A percentile compares a stretch with the other conserved stretches of the same genome.
These are phyloP conservation scores for Tanypteryx hageni DNA, from an alignment of 2,888 invertebrate genomes.

Conservation along the genomic window DNA sequence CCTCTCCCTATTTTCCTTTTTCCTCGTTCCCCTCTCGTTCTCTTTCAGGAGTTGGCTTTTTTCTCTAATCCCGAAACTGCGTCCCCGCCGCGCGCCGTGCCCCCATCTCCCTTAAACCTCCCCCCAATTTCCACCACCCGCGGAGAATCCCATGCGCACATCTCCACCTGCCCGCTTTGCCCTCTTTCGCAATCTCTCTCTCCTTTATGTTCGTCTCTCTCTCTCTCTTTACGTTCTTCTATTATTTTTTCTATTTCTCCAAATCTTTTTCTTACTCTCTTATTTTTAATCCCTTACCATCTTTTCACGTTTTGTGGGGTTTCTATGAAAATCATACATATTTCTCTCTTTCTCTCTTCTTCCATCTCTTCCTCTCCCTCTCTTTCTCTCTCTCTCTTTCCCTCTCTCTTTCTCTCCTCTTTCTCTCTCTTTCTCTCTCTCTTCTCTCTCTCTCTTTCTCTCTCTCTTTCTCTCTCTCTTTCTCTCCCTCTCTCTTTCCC, in stretches of 20 bases:
- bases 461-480: neutral
- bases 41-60: slow-evolving; percentile 71
- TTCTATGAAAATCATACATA: no score
- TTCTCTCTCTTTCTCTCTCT: neutral
- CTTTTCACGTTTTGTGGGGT: no score
- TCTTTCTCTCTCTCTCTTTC: no score
- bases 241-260: no score
- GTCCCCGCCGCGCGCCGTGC: slow-evolving; percentile 65
- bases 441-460: neutral
- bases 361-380: no score
- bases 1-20: neutral
- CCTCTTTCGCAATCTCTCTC: neutral
- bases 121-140: slow-evolving; percentile 74
- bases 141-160: slow-evolving; percentile 72
- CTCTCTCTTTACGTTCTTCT: neutral
- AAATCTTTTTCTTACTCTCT: no score
- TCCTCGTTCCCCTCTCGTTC: neutral
- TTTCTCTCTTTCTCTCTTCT: no score
- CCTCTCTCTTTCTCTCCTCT: neutral
- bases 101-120: slow-evolving; percentile 68
- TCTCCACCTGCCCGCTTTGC: slow-evolving; percentile 68
- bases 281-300: no score
- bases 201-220: neutral
- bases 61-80: slow-evolving; percentile 67
- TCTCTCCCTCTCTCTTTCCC: no score